Percentiles rank a stretch among this genome's conserved stretches.
These are phyloP conservation scores for Lamellibrachia columna DNA, from an alignment of 2,888 invertebrate species.

Conservation along the genomic window DNA sequence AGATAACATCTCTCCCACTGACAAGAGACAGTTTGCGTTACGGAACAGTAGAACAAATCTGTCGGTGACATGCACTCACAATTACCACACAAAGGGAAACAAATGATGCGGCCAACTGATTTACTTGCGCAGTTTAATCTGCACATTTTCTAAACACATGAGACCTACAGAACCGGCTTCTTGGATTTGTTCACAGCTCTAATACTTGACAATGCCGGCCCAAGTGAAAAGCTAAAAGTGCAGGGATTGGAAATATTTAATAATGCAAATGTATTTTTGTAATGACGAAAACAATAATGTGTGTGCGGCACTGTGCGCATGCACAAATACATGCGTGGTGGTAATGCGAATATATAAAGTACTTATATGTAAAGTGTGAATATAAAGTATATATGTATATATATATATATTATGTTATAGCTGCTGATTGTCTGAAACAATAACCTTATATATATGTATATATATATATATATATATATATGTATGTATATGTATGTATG, in stretches of 20 bases:
- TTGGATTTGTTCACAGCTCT: neutral
- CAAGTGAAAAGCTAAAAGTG: neutral
- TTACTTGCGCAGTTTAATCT: neutral
- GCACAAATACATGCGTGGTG: too few relatives aligned
- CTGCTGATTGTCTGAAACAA: too few relatives aligned
- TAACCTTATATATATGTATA: too few relatives aligned
- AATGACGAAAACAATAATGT: too few relatives aligned
- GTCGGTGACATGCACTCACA: constrained; percentile 16
- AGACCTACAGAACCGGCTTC: neutral
- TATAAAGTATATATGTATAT: too few relatives aligned
- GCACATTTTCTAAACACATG: neutral
- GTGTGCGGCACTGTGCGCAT: too few relatives aligned
- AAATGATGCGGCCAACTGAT: neutral
- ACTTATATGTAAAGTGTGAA: too few relatives aligned
- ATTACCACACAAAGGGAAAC: neutral
- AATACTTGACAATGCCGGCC: neutral
- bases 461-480: too few relatives aligned
- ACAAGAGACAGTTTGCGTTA: neutral
- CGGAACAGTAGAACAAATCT: constrained; percentile 4
- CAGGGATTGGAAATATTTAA: neutral
- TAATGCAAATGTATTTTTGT: neutral
- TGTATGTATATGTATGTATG: too few relatives aligned
- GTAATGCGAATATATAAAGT: too few relatives aligned
- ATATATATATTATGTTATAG: too few relatives aligned
- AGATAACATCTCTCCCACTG: neutral